Evolutionary conservation across 2,113 vertebrate genomes (phyloP).

Genomic region (Theropithecus gelada): DNA sequence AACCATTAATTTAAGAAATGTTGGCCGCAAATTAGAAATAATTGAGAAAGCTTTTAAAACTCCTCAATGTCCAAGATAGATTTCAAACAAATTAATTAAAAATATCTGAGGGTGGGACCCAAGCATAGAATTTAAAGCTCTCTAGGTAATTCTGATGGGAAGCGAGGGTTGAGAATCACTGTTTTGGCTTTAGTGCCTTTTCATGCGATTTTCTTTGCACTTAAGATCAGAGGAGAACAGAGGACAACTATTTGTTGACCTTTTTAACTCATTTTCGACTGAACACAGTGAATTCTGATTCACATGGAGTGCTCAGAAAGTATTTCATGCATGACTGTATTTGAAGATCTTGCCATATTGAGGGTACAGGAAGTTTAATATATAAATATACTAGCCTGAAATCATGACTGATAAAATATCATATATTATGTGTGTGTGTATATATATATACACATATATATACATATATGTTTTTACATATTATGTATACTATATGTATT

Average conservation of each 20-base stretch:
- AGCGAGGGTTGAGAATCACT: not conserved
- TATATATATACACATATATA: too few relatives aligned
- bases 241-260: not conserved
- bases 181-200: not conserved
- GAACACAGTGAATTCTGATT: not conserved
- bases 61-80: not conserved
- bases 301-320: not conserved
- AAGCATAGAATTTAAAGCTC: not conserved
- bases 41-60: not conserved
- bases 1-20: conserved; percentile 17
- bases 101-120: not conserved
- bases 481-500: not conserved
- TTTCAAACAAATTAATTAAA: conserved; percentile 13
- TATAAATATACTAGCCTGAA: not conserved
- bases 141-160: not conserved
- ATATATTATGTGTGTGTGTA: not conserved
- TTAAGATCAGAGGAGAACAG: not conserved
- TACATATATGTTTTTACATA: not conserved
- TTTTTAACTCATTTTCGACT: not conserved
- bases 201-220: not conserved
- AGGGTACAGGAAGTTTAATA: not conserved
- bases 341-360: conserved; percentile 10
- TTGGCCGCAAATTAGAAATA: not conserved
- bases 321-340: not conserved
- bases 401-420: not conserved